Conservation (phyloP, 2,888 invertebrate species). For the Ectemnius lituratus region DNA sequence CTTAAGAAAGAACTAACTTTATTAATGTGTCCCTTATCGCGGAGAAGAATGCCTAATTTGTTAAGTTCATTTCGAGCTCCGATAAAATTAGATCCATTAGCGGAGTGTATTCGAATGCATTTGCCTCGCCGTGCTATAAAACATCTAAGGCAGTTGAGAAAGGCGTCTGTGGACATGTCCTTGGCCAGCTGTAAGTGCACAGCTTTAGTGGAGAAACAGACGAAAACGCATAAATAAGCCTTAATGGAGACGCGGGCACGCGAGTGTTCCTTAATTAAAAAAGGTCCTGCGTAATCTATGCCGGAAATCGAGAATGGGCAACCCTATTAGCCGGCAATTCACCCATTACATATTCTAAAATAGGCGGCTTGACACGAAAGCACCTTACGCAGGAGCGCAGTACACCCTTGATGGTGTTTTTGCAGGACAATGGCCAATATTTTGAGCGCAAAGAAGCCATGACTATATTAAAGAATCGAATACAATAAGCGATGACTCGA, state of each 20-base stretch:
- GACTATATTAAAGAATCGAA: too few species aligned
- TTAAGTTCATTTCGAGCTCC: conserved; percentile 6
- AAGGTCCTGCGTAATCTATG: too few species aligned
- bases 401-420: too few species aligned
- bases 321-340: too few species aligned
- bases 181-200: neutral
- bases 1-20: neutral
- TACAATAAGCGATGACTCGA: too few species aligned
- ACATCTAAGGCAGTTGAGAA: neutral
- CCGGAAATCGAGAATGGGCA: too few species aligned
- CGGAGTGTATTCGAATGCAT: neutral
- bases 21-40: neutral
- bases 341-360: too few species aligned
- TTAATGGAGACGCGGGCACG: neutral
- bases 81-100: conserved; percentile 9
- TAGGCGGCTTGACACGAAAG: too few species aligned
- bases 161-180: neutral
- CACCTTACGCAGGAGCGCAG: too few species aligned
- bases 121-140: conserved; percentile 2
- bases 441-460: too few species aligned
- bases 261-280: too few species aligned
- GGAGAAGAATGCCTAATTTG: neutral
- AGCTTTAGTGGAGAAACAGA: neutral
- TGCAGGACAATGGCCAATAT: too few species aligned
- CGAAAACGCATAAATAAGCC: neutral